phyloP scores from a whole-genome alignment of 2,797 vertebrate species.

The Podarcis lilfordi region DNA sequence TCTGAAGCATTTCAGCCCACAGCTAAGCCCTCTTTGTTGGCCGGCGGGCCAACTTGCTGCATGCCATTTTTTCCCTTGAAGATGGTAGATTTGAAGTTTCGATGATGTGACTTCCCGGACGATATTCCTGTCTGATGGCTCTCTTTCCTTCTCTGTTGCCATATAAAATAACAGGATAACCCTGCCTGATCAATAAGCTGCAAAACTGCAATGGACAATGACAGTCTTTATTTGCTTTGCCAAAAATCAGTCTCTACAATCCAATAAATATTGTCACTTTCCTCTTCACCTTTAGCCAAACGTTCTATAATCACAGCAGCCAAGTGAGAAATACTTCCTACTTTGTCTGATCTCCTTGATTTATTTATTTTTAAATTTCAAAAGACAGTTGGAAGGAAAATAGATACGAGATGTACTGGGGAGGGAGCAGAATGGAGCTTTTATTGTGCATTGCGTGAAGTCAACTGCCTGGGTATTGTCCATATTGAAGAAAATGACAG shows the following conservation, averaged over 20 bases:
- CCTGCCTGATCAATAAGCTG: slow-evolving; percentile 14
- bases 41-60: neutral
- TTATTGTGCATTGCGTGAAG: neutral
- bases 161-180: neutral
- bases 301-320: slow-evolving; percentile 62
- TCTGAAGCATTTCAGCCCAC: neutral
- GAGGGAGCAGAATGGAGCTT: slow-evolving; percentile 33
- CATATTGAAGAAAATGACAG: neutral
- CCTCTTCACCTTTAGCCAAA: slow-evolving; percentile 47
- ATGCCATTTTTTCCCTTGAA: slow-evolving; percentile 6
- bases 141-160: neutral
- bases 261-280: slow-evolving; percentile 57
- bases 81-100: slow-evolving; percentile 4
- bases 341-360: slow-evolving; percentile 34
- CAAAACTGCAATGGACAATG: slow-evolving; percentile 45
- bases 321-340: slow-evolving; percentile 51
- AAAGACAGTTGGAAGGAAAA: slow-evolving; percentile 25
- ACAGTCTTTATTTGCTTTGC: slow-evolving; percentile 56
- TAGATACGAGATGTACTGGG: neutral
- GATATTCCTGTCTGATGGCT: neutral
- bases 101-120: neutral
- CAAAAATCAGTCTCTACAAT: slow-evolving; percentile 48
- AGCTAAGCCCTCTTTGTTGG: neutral
- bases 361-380: neutral
- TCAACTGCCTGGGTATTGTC: neutral